A percentile compares a stretch with the other conserved stretches of the same genome.
Evolutionary conservation across 2,888 invertebrate genomes (phyloP).

Genomic region (Ormia ochracea): DNA sequence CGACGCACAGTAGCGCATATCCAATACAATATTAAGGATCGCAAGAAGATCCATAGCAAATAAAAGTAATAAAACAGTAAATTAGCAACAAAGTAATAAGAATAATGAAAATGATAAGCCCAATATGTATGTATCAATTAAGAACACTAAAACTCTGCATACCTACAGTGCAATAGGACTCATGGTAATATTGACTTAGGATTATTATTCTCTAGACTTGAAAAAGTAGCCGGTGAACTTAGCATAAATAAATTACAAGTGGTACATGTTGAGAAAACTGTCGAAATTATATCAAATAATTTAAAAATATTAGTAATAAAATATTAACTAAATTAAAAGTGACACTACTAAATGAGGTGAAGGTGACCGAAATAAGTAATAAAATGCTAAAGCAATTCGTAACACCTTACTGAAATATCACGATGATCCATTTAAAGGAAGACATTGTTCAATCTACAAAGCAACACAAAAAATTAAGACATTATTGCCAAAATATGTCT

Average conservation of each 20-base stretch:
- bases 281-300: conserved; percentile 17
- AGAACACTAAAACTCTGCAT: conserved; percentile 7
- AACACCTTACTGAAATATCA: no score
- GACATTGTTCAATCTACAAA: conserved; percentile 27
- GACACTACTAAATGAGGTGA: no score
- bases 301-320: no score
- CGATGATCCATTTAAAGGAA: conserved; percentile 11
- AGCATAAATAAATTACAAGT: conserved; percentile 24
- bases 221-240: conserved; percentile 31
- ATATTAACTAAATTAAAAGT: conserved; percentile 13
- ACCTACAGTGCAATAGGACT: conserved; percentile 5
- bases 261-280: conserved; percentile 26
- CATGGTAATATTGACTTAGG: conserved; percentile 32
- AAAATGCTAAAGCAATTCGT: no score
- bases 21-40: not conserved
- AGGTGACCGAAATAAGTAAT: no score
- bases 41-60: conserved; percentile 9
- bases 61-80: not conserved
- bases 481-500: conserved; percentile 47
- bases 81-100: not conserved
- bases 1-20: conserved; percentile 19
- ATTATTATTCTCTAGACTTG: conserved; percentile 37
- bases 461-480: conserved; percentile 34
- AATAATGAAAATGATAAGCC: conserved; percentile 1
- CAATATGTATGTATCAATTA: conserved; percentile 19